Percentiles rank a stretch among this genome's conserved stretches.
Evolutionary conservation across 1,140 invertebrate species (phyloP).

Genomic region (Oedothorax gibbosus): DNA sequence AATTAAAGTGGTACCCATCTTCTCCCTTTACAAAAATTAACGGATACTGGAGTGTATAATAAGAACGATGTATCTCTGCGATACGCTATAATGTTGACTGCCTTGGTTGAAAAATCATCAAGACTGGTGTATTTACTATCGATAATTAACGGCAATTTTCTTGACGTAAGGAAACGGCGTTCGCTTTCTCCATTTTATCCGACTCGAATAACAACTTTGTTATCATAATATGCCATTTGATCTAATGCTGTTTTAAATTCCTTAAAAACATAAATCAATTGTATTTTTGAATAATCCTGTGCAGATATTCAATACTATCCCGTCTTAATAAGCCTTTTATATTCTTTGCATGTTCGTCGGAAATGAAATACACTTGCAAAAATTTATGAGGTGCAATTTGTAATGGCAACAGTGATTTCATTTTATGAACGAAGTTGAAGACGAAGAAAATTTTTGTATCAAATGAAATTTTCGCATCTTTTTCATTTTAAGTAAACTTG

Average conservation of each 20-base stretch:
- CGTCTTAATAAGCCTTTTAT: background rate
- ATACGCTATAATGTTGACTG: background rate
- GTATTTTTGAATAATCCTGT: background rate
- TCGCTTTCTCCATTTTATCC: background rate
- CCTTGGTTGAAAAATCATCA: background rate
- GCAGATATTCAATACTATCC: background rate
- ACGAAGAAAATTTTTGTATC: too few relatives aligned
- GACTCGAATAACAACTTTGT: background rate
- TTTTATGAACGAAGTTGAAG: background rate
- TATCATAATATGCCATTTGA: background rate
- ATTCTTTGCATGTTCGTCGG: background rate
- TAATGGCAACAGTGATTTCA: background rate
- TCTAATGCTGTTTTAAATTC: background rate
- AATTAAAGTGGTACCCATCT: background rate
- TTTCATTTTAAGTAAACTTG: too few relatives aligned
- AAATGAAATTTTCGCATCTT: too few relatives aligned
- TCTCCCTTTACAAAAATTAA: background rate
- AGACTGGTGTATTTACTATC: background rate
- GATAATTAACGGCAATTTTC: background rate
- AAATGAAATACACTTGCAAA: background rate
- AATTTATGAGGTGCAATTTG: background rate
- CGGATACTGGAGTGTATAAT: conserved; percentile 2
- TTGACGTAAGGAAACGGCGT: background rate
- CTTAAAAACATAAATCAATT: background rate
- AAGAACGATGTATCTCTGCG: background rate